Evolutionary conservation across 2,888 invertebrate genomes (phyloP), one percentile per base, ranked within the genome.

Genomic region (Synanthedon tipuliformis): DNA sequence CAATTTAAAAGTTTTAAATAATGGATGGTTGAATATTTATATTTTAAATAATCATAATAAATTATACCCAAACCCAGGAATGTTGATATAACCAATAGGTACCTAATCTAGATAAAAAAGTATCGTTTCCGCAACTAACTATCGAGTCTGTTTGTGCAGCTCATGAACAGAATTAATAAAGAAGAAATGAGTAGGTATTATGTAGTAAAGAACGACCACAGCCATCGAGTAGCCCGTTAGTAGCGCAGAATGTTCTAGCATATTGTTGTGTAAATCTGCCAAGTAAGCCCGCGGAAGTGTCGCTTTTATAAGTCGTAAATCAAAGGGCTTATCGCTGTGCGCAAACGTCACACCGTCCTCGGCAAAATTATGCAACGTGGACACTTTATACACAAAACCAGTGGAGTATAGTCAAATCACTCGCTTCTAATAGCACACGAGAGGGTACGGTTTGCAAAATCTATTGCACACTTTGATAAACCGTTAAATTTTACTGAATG

Each of bases 231-330:
- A 57, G 54, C 60, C 57, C 45, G 58, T 61, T 61, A 53, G 45
- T 45, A 45, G 45, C 53, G 27, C 50, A 53, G 41, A 53, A 53
- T 51, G 15, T 51, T 40, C 52, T 18, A 59, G 60, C 53, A 61
- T 53, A 53, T 56, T 60, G 57, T 62, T 62, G 66, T 69, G 70
- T 73, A 75, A 78, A 78, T 74, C 78, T 71, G 67, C 61, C 64
- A 64, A 59, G 62, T 68, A 65, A 74, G 71, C 72, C 69, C 71
- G 75, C 76, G 78, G 81, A 82, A 82, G 75, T 79, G 73, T 76
- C 73, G 73, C 75, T 52, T 78, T 82, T 77, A 78, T 77, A 77
- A 73, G 70, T 73, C 78, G 76, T 83, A 83, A 83, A 83, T 83
- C 81, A 82, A 72, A 60, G 57, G 67, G 78, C 79, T 83, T 83